Conservation (phyloP, 2,888 invertebrate species). For the Scelioninae gen. 1 region DNA sequence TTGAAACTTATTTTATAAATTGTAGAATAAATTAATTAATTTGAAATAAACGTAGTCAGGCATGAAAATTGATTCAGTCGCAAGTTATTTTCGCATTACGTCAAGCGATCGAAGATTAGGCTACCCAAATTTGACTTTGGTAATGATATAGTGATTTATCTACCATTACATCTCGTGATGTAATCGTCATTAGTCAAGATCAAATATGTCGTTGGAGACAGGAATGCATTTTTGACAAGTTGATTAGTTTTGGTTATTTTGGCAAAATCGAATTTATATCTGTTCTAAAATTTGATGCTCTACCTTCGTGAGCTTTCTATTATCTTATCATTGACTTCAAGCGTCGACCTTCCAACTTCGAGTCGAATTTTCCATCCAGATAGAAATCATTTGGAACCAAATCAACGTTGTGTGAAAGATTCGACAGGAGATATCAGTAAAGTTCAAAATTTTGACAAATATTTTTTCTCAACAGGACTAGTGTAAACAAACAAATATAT, state of each 20-base stretch:
- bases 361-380: slow-evolving; percentile 30
- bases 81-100: slow-evolving; percentile 31
- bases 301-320: slow-evolving; percentile 12
- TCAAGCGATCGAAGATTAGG: slow-evolving; percentile 18
- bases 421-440: background rate
- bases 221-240: slow-evolving; percentile 21
- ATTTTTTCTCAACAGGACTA: no score
- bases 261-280: slow-evolving; percentile 28
- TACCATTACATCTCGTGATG: slow-evolving; percentile 15
- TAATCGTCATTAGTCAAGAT: slow-evolving; percentile 31
- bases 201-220: slow-evolving; percentile 23
- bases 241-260: slow-evolving; percentile 30
- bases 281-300: slow-evolving; percentile 26
- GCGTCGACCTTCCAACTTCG: slow-evolving; percentile 40
- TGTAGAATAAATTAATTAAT: background rate
- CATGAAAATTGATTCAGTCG: background rate
- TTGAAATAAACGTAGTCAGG: background rate
- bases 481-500: no score
- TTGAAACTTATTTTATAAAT: background rate
- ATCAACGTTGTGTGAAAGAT: slow-evolving; percentile 23
- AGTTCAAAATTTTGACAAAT: no score
- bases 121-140: slow-evolving; percentile 10
- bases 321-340: slow-evolving; percentile 36
- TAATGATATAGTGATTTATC: slow-evolving; percentile 35
- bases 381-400: slow-evolving; percentile 38